Base-by-base conservation (phyloP, 2,888 invertebrate genomes). In the Parapristionchus giblindavisi region DNA sequence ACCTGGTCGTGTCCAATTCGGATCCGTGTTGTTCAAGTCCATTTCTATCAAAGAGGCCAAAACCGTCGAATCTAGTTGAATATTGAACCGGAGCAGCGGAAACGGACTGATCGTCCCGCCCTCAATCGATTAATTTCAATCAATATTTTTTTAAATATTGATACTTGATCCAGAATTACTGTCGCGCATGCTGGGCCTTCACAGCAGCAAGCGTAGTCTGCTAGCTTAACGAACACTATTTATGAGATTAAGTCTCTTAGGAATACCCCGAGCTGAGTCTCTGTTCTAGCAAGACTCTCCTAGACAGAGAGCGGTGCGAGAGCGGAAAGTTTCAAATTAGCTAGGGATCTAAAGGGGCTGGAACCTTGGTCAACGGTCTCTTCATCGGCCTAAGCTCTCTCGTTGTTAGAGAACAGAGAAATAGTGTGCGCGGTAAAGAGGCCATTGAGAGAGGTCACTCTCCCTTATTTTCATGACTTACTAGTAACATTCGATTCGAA, bases 191-290 rank as follows among this genome's bases (percentile, higher is more conserved):
- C 60, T 8, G 54, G 32, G 34, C 76, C 74, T 48, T 66, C 52
- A 60, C 77, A 77, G 71, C 77, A 77, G 74, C 77, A 77, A 4
- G 48, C 68, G 68, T 70, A 38, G 75, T 77, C 77, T 58, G 76
- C 76, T 17, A 40, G 36, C 70, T 71, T 8, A 36, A 24, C 27
- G 8, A 24, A 56, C 8, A 24, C n/a, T n/a, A n/a, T 24, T 56
- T 48, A 48, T 48, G 11, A 48, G 11, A 14, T 48, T 14, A 21
- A 48, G 48, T 21, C 11, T 48, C 11, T 48, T 14, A 14, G 11
- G 48, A 14, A 48, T 48, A 48, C 48, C 11, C 11, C 21, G 11
- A 48, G 48, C 21, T 48, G n/a, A n/a, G n/a, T n/a, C n/a, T n/a
- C n/a, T n/a, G n/a, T n/a, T n/a, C n/a, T n/a, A n/a, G n/a, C n/a